Conservation (phyloP, 1,140 invertebrate species). For the Camponotus floridanus region DNA sequence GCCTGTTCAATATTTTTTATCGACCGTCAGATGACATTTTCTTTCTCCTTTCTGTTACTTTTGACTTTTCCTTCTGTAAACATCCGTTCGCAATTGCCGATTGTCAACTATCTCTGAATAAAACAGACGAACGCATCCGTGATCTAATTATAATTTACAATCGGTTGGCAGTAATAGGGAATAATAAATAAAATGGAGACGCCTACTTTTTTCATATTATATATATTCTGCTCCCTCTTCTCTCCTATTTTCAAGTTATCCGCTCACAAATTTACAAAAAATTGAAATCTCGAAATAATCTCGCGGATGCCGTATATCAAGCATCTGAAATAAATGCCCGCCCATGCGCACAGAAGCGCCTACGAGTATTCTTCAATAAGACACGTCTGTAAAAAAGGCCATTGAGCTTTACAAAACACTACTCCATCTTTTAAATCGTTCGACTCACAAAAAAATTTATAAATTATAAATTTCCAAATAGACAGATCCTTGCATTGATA, state of each 20-base stretch:
- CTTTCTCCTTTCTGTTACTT: neutral
- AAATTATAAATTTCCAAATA: neutral
- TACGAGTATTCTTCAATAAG: slow-evolving; percentile 5
- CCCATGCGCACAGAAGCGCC: slow-evolving; percentile 5
- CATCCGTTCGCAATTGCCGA: neutral
- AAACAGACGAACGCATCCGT: slow-evolving; percentile 8
- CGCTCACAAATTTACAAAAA: neutral
- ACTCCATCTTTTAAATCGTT: neutral
- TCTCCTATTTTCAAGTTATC: slow-evolving; percentile 30
- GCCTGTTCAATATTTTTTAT: neutral
- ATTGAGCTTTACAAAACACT: neutral
- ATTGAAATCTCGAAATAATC: neutral
- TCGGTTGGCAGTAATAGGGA: slow-evolving; percentile 38
- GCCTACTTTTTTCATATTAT: slow-evolving; percentile 46
- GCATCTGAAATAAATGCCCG: neutral
- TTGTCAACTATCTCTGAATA: neutral
- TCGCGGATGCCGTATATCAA: slow-evolving; percentile 9
- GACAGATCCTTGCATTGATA: slow-evolving; percentile 26
- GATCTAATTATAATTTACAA: slow-evolving; percentile 47
- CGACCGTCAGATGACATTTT: neutral
- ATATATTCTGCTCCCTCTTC: slow-evolving; percentile 36
- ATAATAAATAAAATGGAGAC: slow-evolving; percentile 48
- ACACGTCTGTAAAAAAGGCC: neutral
- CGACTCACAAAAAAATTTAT: neutral
- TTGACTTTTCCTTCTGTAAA: neutral